Conservation (phyloP, 2,797 vertebrate genomes). For the Sebastiscus albofasciatus region DNA sequence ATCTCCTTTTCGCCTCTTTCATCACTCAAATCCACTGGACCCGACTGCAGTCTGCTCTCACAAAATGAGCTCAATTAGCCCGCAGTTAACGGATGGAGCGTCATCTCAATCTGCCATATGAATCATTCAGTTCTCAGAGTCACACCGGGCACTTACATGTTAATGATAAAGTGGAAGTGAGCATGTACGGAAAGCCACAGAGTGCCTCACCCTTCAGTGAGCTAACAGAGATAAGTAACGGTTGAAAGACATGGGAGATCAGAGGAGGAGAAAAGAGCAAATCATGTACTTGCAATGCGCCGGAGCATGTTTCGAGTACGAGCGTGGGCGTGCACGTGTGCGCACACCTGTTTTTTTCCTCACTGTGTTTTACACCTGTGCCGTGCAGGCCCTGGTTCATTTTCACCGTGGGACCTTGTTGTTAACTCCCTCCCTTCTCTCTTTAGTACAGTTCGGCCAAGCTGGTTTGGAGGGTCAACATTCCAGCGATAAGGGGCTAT, state of each 20-base stretch:
- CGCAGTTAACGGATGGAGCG: constrained; percentile 9
- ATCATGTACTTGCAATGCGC: not conserved
- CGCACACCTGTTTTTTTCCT: constrained; percentile 18
- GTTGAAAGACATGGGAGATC: constrained; percentile 2
- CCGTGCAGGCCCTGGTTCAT: constrained; percentile 7
- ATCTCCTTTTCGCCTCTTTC: not conserved
- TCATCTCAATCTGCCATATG: not conserved
- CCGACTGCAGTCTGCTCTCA: not conserved
- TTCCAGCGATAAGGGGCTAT: constrained; percentile 68
- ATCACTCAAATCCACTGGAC: not conserved
- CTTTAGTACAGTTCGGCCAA: constrained; percentile 2
- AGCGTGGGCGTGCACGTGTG: not conserved
- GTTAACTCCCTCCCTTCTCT: constrained; percentile 16
- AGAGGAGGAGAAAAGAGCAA: constrained; percentile 1
- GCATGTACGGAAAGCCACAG: not conserved
- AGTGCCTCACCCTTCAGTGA: constrained; percentile 6
- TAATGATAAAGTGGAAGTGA: constrained; percentile 7
- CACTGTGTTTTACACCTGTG: constrained; percentile 12
- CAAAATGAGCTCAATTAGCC: constrained; percentile 27
- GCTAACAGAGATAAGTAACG: constrained; percentile 11
- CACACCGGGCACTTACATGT: constrained; percentile 12
- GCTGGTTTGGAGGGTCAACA: constrained; percentile 58
- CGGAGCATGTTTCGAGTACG: not conserved
- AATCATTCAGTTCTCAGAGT: constrained; percentile 27
- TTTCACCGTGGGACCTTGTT: constrained; percentile 8